Evolutionary conservation across 2,797 vertebrate genomes (phyloP).

Genomic region (Anas bernieri): DNA sequence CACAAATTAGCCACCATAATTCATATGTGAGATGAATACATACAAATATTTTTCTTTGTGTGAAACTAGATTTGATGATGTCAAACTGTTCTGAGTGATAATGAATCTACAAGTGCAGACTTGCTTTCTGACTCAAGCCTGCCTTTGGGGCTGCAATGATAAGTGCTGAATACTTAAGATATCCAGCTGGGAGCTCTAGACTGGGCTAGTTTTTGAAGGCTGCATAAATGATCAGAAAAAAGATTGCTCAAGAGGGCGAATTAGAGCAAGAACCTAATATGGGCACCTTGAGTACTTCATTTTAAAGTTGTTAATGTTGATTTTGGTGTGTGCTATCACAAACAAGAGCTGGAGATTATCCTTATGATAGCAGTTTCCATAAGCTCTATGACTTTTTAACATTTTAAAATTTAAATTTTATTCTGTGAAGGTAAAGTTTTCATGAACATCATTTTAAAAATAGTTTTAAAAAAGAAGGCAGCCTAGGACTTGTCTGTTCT

Average conservation of each 20-base stretch:
- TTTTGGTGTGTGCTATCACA: not conserved
- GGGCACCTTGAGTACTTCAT: not conserved
- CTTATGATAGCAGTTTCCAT: not conserved
- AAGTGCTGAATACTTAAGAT: not conserved
- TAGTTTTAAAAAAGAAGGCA: not conserved
- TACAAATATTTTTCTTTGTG: not conserved
- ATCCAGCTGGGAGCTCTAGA: not conserved
- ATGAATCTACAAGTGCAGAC: not conserved
- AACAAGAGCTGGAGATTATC: not conserved
- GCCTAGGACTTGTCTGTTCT: not conserved
- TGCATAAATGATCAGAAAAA: not conserved
- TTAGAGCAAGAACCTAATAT: not conserved
- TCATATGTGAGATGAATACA: not conserved
- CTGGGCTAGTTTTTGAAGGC: not conserved
- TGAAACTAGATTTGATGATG: constrained; percentile 6
- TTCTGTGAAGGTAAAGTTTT: not conserved
- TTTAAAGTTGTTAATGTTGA: not conserved
- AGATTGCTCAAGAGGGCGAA: not conserved
- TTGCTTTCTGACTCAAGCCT: constrained; percentile 41
- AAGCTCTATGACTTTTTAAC: not conserved
- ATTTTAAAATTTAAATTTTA: not conserved
- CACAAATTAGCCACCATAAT: not conserved
- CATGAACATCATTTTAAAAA: not conserved
- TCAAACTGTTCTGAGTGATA: constrained; percentile 12
- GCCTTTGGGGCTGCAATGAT: not conserved